These are phyloP conservation scores for Phrynosoma blainvillii DNA, from an alignment of 2,113 vertebrate genomes.

Conservation along the genomic window DNA sequence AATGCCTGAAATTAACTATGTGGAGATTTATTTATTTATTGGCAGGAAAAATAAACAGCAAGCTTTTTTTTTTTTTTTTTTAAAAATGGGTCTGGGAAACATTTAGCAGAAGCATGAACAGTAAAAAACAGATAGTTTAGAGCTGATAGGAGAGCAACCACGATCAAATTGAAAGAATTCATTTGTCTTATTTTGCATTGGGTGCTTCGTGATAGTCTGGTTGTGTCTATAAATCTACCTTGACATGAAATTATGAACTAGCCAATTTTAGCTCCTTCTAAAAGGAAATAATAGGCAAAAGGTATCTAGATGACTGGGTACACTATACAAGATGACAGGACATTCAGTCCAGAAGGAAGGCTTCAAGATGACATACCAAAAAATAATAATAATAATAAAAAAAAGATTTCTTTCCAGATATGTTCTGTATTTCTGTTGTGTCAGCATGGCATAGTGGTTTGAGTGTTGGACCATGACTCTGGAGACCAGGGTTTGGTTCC, in stretches of 20 bases:
- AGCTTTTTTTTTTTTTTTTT: conserved; percentile 19
- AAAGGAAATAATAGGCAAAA: background rate
- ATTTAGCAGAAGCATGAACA: conserved; percentile 51
- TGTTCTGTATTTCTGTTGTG: background rate
- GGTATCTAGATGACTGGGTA: background rate
- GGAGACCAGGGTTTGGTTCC: too few species aligned
- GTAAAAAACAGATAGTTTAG: conserved; percentile 42
- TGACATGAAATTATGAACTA: background rate
- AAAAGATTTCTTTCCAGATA: background rate
- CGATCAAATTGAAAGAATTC: conserved; percentile 16
- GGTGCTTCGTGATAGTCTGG: background rate
- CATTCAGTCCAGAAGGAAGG: background rate
- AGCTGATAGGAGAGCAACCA: conserved; percentile 35
- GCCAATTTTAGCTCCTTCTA: background rate
- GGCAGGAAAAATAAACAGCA: background rate
- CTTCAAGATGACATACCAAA: too few species aligned
- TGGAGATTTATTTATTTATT: conserved; percentile 50
- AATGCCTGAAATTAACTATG: conserved; percentile 68
- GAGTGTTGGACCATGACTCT: too few species aligned
- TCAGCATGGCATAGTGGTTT: too few species aligned
- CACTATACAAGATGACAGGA: background rate
- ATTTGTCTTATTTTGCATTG: conserved; percentile 26
- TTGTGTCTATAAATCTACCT: background rate
- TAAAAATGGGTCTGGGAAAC: conserved; percentile 29
- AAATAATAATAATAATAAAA: too few species aligned